phyloP scores from a whole-genome alignment of 1,140 invertebrate species.

The Anastrepha ludens region DNA sequence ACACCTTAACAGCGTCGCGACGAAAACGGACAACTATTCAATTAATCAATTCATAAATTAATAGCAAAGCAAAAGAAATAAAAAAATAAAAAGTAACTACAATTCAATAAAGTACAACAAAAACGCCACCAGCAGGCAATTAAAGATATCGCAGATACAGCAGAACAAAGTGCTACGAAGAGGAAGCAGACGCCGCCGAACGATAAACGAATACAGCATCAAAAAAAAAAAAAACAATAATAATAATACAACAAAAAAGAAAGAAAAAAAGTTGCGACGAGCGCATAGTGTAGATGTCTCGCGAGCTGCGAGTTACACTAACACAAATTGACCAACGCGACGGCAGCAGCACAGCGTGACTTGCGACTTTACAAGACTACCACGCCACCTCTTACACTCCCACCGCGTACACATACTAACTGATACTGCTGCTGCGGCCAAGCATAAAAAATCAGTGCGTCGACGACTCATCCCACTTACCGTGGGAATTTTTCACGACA shows the following conservation, averaged over 20 bases:
- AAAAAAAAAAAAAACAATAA: no score
- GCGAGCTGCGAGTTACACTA: not conserved
- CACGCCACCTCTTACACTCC: not conserved
- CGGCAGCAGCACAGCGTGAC: not conserved
- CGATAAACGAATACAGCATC: not conserved
- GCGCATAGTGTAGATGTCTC: not conserved
- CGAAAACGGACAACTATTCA: not conserved
- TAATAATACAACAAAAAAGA: no score
- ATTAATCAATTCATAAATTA: slow-evolving; percentile 10
- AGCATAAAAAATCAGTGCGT: not conserved
- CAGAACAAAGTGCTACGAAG: not conserved
- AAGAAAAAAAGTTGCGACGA: no score
- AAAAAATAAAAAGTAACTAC: no score
- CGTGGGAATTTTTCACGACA: slow-evolving; percentile 21
- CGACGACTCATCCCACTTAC: slow-evolving; percentile 21
- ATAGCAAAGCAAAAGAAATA: not conserved
- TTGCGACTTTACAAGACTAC: not conserved
- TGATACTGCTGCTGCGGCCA: not conserved
- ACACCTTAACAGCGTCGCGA: not conserved
- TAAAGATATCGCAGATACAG: slow-evolving; percentile 12
- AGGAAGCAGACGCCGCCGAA: not conserved
- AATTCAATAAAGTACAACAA: no score
- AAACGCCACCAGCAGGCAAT: not conserved
- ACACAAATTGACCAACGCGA: not conserved
- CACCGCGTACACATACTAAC: not conserved